Conservation (phyloP, 2,113 vertebrate genomes). For the Rhea americana region DNA sequence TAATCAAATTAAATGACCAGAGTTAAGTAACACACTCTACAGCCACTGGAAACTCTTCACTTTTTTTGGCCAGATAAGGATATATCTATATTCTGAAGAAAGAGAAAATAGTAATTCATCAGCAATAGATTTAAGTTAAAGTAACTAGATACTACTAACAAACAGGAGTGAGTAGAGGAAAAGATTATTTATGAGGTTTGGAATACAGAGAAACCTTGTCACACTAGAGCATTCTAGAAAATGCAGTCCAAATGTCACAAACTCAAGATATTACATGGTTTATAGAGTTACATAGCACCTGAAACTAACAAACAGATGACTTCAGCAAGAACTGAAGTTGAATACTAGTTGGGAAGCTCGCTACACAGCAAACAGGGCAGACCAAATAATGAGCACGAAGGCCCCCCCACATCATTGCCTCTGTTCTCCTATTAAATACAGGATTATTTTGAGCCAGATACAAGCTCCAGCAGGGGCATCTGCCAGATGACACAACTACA, state of each 20-base stretch:
- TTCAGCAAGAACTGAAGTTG: too few relatives aligned
- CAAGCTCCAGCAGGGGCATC: neutral
- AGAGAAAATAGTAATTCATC: neutral
- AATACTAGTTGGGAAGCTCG: neutral
- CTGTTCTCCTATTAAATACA: accelerated
- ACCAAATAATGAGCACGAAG: too few relatives aligned
- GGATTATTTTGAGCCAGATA: neutral
- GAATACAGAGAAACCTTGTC: too few relatives aligned
- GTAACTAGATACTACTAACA: neutral
- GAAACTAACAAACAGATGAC: too few relatives aligned
- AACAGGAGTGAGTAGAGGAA: neutral
- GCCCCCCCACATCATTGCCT: neutral
- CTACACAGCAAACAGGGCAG: too few relatives aligned
- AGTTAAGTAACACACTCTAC: neutral
- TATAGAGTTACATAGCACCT: neutral
- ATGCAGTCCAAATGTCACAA: neutral
- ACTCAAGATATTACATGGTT: neutral
- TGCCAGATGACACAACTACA: neutral
- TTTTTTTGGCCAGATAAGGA: neutral
- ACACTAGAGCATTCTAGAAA: neutral
- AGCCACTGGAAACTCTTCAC: neutral
- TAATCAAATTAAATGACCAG: neutral
- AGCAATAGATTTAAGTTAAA: neutral
- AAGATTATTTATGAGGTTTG: accelerated
- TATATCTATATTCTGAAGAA: neutral